These are phyloP conservation scores for Drusus annulatus DNA, from an alignment of 1,140 invertebrate species.

Conservation along the genomic window DNA sequence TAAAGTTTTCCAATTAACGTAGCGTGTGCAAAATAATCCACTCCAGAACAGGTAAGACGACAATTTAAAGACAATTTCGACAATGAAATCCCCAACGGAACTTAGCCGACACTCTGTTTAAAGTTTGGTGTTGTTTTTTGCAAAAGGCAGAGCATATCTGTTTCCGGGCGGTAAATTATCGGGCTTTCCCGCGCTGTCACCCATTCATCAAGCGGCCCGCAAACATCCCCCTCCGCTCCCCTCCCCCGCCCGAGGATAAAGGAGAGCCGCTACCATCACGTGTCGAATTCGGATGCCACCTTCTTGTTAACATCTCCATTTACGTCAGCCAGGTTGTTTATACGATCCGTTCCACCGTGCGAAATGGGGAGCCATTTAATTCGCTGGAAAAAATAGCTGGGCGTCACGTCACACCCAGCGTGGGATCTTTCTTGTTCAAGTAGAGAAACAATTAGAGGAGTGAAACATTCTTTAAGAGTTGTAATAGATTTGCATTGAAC, in stretches of 20 bases:
- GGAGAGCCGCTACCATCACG: slow-evolving; percentile 39
- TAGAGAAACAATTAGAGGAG: too few species aligned
- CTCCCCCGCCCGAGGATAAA: background rate
- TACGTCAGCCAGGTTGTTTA: slow-evolving; percentile 51
- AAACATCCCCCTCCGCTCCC: background rate
- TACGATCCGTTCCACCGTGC: slow-evolving; percentile 24
- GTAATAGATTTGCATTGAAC: too few species aligned
- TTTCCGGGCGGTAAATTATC: slow-evolving; percentile 54
- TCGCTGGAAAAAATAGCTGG: slow-evolving; percentile 1
- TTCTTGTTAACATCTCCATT: slow-evolving; percentile 53
- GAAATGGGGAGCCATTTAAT: slow-evolving; percentile 42
- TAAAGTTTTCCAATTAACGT: background rate
- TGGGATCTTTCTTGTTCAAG: too few species aligned
- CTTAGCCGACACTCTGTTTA: background rate
- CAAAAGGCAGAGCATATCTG: slow-evolving; percentile 47
- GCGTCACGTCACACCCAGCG: background rate
- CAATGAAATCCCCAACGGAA: background rate
- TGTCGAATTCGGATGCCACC: slow-evolving; percentile 50
- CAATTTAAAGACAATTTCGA: background rate
- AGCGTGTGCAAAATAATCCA: too few species aligned
- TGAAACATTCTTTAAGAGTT: too few species aligned
- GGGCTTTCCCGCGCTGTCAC: slow-evolving; percentile 47
- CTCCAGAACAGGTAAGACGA: background rate
- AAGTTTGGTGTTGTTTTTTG: slow-evolving; percentile 38
- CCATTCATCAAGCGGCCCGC: slow-evolving; percentile 52